These are phyloP conservation scores for Danio albolineatus DNA, from an alignment of 2,797 vertebrate genomes.

Conservation along the genomic window DNA sequence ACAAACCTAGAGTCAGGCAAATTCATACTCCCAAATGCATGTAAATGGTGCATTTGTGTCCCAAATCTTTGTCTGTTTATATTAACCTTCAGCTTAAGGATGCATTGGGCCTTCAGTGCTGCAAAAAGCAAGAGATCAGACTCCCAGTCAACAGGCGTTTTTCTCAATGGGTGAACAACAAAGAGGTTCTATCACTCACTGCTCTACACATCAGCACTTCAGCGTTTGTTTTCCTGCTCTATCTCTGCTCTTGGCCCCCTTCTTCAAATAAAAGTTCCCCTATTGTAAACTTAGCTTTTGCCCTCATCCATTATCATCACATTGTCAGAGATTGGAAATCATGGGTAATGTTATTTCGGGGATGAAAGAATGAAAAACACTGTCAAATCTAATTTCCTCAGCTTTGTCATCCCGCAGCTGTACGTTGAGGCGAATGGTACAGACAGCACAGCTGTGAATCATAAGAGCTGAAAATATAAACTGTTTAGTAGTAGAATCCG, in stretches of 20 bases:
- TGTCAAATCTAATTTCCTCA: constrained; percentile 67
- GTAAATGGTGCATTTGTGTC: constrained; percentile 7
- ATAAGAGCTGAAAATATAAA: constrained; percentile 64
- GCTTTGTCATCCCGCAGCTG: constrained; percentile 63
- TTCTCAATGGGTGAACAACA: constrained; percentile 62
- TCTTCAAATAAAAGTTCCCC: constrained; percentile 72
- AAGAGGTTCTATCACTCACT: constrained; percentile 72
- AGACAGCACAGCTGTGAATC: constrained; percentile 62
- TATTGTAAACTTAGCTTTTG: constrained; percentile 67
- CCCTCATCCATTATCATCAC: constrained; percentile 63
- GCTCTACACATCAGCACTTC: constrained; percentile 67
- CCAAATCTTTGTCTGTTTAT: neutral
- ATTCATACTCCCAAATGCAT: neutral
- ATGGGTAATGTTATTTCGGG: constrained; percentile 65
- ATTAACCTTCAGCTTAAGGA: constrained; percentile 63
- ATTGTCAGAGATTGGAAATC: constrained; percentile 63
- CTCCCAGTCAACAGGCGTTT: constrained; percentile 61
- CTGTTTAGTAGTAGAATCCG: constrained; percentile 63
- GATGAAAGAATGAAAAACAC: constrained; percentile 70
- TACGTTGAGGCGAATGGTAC: constrained; percentile 51
- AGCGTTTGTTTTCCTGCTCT: constrained; percentile 80
- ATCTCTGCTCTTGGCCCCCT: constrained; percentile 73
- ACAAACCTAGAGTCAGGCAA: neutral
- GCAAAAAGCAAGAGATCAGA: constrained; percentile 73
- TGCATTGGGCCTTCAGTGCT: constrained; percentile 69